phyloP scores from a whole-genome alignment of 2,113 vertebrate species.

The Takifugu bimaculatus region DNA sequence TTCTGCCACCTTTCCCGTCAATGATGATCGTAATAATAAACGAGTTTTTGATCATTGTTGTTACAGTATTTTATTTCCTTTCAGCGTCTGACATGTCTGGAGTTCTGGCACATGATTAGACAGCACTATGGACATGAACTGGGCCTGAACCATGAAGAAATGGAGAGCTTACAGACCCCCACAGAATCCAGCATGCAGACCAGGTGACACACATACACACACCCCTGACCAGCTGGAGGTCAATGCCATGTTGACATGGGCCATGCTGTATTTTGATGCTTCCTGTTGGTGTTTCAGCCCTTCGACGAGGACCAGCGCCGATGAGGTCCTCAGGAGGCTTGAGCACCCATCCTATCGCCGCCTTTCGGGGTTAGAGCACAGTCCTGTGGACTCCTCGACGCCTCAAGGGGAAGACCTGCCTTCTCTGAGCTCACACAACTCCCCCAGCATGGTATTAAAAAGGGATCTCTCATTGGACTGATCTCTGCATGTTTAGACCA shows the following conservation, averaged over 20 bases:
- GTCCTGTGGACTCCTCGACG: constrained; percentile 56
- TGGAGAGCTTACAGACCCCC: constrained; percentile 80
- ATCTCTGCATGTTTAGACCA: no score
- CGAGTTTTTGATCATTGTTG: not conserved
- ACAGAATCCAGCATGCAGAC: constrained; percentile 75
- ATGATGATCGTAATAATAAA: not conserved
- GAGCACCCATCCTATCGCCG: constrained; percentile 61
- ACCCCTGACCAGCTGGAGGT: not conserved
- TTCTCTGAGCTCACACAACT: constrained; percentile 39
- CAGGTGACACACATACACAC: constrained; percentile 70
- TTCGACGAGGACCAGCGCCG: constrained; percentile 44
- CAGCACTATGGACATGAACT: constrained; percentile 91
- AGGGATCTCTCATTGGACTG: not conserved
- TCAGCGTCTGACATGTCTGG: constrained; percentile 80
- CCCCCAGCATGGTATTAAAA: constrained; percentile 49
- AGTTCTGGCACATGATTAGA: constrained; percentile 88
- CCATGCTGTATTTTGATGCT: not conserved
- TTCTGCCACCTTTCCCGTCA: not conserved
- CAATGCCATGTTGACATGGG: not conserved
- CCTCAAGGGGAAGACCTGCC: constrained; percentile 62
- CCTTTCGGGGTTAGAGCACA: constrained; percentile 51
- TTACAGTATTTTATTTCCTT: constrained; percentile 4
- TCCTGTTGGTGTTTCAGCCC: constrained; percentile 42
- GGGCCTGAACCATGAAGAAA: constrained; percentile 88
- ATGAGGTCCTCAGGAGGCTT: constrained; percentile 46